A percentile compares a stretch with the other conserved stretches of the same genome.
These are phyloP conservation scores for Pilophorus perplexus DNA, from an alignment of 2,888 invertebrate genomes.

Conservation along the genomic window DNA sequence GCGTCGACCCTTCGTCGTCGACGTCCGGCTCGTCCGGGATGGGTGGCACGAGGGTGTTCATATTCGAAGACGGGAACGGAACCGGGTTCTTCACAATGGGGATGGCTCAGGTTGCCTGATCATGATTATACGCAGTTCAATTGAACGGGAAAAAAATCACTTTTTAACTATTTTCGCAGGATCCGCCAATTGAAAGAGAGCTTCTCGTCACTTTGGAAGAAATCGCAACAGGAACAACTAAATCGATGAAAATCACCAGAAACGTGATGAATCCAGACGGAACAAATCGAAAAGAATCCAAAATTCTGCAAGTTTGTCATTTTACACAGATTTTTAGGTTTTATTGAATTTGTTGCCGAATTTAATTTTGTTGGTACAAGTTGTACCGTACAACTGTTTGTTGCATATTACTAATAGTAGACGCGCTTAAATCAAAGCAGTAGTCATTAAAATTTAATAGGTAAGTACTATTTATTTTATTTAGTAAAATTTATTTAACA, in stretches of 20 bases:
- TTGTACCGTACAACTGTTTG: neutral
- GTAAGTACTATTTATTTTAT: no score
- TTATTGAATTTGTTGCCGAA: no score
- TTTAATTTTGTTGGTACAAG: no score
- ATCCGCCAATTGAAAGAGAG: conserved; percentile 88
- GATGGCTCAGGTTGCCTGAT: no score
- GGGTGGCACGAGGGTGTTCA: conserved; percentile 15
- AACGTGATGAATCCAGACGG: conserved; percentile 83
- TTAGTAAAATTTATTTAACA: no score
- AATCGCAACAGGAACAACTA: conserved; percentile 86
- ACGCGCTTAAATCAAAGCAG: neutral
- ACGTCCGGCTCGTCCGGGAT: neutral
- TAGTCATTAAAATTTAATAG: no score
- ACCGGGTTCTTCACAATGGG: conserved; percentile 1
- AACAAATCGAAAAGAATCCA: conserved; percentile 82
- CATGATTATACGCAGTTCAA: no score
- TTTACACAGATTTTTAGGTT: no score
- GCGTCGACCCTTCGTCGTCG: conserved; percentile 53
- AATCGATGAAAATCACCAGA: conserved; percentile 98
- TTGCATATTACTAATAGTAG: neutral
- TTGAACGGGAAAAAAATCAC: no score
- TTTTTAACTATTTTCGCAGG: no score
- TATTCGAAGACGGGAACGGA: conserved; percentile 62
- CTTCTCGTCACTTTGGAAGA: conserved; percentile 90
- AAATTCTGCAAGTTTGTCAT: conserved; percentile 77